These are phyloP conservation scores for Mimumesa dahlbomi DNA, from an alignment of 2,888 invertebrate species.

Conservation along the genomic window DNA sequence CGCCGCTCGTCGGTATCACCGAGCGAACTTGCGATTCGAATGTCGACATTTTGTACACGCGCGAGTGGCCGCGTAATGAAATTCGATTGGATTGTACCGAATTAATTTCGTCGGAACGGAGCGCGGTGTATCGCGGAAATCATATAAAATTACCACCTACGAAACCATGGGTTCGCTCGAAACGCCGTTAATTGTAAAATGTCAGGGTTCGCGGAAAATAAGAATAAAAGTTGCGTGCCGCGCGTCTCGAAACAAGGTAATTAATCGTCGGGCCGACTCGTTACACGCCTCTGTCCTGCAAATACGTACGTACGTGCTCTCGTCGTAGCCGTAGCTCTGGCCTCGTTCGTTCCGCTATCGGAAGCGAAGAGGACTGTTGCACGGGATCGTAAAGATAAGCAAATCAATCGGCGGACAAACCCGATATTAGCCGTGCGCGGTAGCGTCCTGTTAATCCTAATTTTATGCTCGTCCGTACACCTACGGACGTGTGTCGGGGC, in stretches of 20 bases:
- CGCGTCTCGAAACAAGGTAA: too few species aligned
- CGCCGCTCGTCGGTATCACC: conserved; percentile 22
- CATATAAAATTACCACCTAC: not conserved
- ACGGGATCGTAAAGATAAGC: conserved; percentile 17
- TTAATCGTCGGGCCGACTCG: not conserved
- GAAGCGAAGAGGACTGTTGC: not conserved
- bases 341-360: not conserved
- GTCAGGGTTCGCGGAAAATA: too few species aligned
- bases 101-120: conserved; percentile 1
- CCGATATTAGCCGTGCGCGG: conserved; percentile 1
- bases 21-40: conserved; percentile 47
- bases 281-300: not conserved
- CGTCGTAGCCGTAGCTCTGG: not conserved
- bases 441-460: conserved; percentile 44
- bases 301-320: not conserved
- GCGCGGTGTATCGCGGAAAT: not conserved
- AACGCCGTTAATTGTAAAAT: not conserved
- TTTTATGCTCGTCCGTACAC: conserved; percentile 35
- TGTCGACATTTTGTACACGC: conserved; percentile 35
- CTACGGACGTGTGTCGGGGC: conserved; percentile 29
- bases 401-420: conserved; percentile 17
- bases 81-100: conserved; percentile 10
- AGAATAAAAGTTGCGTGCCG: too few species aligned
- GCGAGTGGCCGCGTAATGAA: conserved; percentile 8
- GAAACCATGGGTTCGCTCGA: not conserved